Conservation (phyloP, 2,888 invertebrate species). For the Thera obeliscata region DNA sequence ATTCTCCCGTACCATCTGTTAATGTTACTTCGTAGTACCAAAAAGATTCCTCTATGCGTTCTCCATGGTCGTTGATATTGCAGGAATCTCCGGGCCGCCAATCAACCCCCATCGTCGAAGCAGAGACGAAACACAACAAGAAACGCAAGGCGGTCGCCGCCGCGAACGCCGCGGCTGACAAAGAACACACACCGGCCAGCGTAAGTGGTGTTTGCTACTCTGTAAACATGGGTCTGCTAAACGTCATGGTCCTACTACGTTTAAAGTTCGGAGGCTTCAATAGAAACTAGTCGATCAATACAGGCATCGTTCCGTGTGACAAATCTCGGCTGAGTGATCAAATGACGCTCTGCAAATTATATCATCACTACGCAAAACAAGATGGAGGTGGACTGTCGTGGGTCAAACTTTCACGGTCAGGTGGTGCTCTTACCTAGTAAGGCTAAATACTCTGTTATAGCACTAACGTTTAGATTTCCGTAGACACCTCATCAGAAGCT, state of each 20-base stretch:
- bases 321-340: background rate
- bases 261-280: background rate
- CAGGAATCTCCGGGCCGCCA: conserved; percentile 19
- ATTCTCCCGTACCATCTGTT: background rate
- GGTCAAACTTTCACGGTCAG: background rate
- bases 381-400: background rate
- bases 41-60: background rate
- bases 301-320: background rate
- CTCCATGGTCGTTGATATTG: conserved; percentile 17
- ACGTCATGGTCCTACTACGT: background rate
- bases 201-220: conserved; percentile 17
- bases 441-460: background rate
- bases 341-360: background rate
- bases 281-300: background rate
- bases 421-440: background rate
- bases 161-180: conserved; percentile 17
- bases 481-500: conserved; percentile 2
- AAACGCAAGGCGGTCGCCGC: conserved; percentile 22
- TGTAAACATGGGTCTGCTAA: background rate
- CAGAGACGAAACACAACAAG: conserved; percentile 19
- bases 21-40: background rate
- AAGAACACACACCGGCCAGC: conserved; percentile 11
- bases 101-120: conserved; percentile 12
- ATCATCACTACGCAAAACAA: background rate
- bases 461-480: background rate